Evolutionary conservation across 2,797 vertebrate genomes (phyloP), one percentile per base, ranked within the genome.

Genomic region (Acrocephalus scirpaceus): DNA sequence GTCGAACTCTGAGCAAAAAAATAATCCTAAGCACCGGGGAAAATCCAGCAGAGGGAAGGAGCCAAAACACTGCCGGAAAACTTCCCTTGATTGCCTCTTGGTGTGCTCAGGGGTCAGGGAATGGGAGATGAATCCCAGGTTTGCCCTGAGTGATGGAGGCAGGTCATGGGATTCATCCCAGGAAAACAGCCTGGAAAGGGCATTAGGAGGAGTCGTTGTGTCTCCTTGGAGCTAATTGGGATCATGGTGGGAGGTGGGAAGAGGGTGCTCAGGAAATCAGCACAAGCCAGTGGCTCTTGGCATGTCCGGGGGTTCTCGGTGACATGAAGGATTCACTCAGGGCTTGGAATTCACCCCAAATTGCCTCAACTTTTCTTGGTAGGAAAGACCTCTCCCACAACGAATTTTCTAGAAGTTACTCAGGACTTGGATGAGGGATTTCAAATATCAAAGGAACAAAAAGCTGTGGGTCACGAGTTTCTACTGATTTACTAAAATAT

Each of bases 231-330:
- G 70, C 23, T 92, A 13, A 42, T 2, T 40, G 51, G 89, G 91
- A 66, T 87, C 84, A 20, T 0, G 4, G 76, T 0, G 1, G 20
- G 70, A 30, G 17, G 57, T 53, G 79, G 78, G 86, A 51, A 32
- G 65, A n/a, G 38, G 67, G 20, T 20, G 32, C 48, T 29, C 27
- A 1, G 10, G 34, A 40, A 12, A 11, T 42, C 1, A 0, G 8
- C 3, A 3, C 0, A 1, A 72, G 11, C 56, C 3, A 1, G 11
- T 2, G 27, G 77, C 71, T 73, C 60, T 48, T 27, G 47, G 20
- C 0, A 1, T 11, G 27, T 20, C 42, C 3, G 2, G 19, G 38
- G 5, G 6, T 13, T 69, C 47, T 38, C 7, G 0, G 16, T 1
- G 25, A 54, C 54, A 5, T 10, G 16, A 47, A 9, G 21, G 66